Percentiles rank a stretch among this genome's conserved stretches.
Evolutionary conservation across 2,797 vertebrate genomes (phyloP).

Genomic region (Lindbergichthys nudifrons): DNA sequence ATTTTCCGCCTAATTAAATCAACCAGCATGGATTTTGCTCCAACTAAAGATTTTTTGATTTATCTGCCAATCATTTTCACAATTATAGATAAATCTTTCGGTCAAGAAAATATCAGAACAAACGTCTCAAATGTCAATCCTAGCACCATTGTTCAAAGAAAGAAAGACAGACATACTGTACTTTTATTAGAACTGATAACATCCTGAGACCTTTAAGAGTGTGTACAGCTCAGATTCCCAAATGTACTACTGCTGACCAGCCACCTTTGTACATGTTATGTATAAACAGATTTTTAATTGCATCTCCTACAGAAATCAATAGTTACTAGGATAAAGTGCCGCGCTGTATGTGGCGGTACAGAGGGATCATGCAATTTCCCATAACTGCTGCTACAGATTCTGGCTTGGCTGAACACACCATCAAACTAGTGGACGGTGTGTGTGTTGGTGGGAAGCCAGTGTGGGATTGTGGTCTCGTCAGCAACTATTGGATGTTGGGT

Average conservation of each 20-base stretch:
- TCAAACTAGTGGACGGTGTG: conserved; percentile 11
- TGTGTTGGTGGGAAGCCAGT: conserved; percentile 20
- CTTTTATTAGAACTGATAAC: no score
- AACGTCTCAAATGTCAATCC: no score
- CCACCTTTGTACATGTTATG: background rate
- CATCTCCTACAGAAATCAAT: conserved; percentile 1
- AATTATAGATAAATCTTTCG: no score
- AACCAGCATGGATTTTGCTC: background rate
- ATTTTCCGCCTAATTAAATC: background rate
- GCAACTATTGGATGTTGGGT: background rate
- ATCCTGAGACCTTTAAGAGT: conserved; percentile 12
- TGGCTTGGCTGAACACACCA: conserved; percentile 19
- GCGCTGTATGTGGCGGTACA: background rate
- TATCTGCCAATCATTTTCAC: no score
- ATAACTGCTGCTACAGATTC: background rate
- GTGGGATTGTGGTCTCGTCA: conserved; percentile 5
- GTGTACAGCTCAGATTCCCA: background rate
- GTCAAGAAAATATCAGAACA: no score
- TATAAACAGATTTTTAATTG: conserved; percentile 22
- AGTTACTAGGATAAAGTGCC: conserved; percentile 5
- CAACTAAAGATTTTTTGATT: no score
- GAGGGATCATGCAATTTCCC: conserved; percentile 3
- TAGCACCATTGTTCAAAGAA: no score
- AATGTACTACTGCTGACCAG: conserved; percentile 1
- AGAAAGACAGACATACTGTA: no score